Conservation (phyloP, 2,113 vertebrate species). For the Neodontobutis hainanensis region DNA sequence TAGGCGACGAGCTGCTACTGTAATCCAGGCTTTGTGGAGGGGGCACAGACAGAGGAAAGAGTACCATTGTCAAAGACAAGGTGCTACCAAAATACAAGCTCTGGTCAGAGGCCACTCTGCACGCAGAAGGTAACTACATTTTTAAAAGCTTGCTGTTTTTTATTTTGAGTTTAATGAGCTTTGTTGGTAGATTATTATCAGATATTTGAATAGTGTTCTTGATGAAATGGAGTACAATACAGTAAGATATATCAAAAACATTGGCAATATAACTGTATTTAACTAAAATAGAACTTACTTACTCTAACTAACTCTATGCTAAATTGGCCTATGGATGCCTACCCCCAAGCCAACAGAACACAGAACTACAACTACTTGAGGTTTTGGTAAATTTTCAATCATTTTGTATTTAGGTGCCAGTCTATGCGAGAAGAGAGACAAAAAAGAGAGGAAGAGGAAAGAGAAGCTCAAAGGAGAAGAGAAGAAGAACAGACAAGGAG, state of each 20-base stretch:
- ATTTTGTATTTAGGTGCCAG: constrained; percentile 60
- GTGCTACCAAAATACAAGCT: constrained; percentile 84
- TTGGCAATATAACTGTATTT: too few species aligned
- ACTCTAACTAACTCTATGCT: too few species aligned
- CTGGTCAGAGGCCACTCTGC: constrained; percentile 86
- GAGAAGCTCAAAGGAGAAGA: constrained; percentile 38
- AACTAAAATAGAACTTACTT: too few species aligned
- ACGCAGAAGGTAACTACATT: constrained; percentile 81
- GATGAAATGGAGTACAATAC: too few species aligned
- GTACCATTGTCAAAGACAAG: constrained; percentile 66
- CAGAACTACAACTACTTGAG: too few species aligned
- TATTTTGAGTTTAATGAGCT: background rate
- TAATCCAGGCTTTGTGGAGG: constrained; percentile 87
- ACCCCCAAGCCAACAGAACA: too few species aligned
- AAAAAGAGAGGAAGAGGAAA: constrained; percentile 56
- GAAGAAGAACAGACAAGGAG: constrained; percentile 47
- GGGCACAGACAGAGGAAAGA: constrained; percentile 72
- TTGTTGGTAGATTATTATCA: background rate
- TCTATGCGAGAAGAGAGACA: constrained; percentile 73
- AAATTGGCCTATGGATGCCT: too few species aligned
- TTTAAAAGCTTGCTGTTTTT: background rate
- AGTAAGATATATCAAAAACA: too few species aligned
- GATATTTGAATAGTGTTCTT: background rate
- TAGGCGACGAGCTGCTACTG: constrained; percentile 69
- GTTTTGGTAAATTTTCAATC: background rate